Percentiles rank a stretch among this genome's conserved stretches.
These are phyloP conservation scores for Gadopsis marmoratus DNA, from an alignment of 2,797 vertebrate species.

Conservation along the genomic window DNA sequence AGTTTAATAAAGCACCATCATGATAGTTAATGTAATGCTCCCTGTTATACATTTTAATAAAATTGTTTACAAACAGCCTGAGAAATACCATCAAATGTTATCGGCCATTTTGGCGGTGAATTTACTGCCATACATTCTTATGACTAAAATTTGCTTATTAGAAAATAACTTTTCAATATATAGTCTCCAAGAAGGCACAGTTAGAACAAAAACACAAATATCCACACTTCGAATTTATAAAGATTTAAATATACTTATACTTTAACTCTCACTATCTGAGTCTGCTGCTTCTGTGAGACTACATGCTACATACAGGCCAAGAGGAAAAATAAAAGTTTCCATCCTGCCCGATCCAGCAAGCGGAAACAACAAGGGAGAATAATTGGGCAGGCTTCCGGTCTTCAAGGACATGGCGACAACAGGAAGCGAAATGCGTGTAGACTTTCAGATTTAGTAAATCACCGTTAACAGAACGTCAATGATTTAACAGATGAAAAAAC, in stretches of 20 bases:
- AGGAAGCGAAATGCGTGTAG: background rate
- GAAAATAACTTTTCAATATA: background rate
- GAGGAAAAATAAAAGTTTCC: slow-evolving; percentile 2
- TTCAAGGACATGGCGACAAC: background rate
- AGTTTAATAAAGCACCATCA: slow-evolving; percentile 32
- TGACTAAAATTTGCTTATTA: background rate
- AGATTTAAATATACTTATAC: background rate
- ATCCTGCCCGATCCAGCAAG: slow-evolving; percentile 17
- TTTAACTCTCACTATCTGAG: background rate
- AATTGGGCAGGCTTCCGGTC: slow-evolving; percentile 8
- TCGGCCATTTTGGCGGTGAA: background rate
- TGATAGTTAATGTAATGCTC: background rate
- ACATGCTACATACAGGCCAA: background rate
- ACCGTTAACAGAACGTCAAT: fast-evolving
- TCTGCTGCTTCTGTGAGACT: background rate
- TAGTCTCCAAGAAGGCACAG: background rate
- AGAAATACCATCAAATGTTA: background rate
- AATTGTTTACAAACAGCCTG: slow-evolving; percentile 5
- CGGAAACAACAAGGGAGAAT: slow-evolving; percentile 28
- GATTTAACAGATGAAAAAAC: slow-evolving; percentile 58
- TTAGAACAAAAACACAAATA: background rate
- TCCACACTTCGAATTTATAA: background rate
- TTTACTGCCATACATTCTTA: background rate
- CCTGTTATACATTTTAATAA: background rate
- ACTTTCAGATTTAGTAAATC: no score